phyloP scores from a whole-genome alignment of 2,888 invertebrate genomes.

The Agonopterix heracliana region DNA sequence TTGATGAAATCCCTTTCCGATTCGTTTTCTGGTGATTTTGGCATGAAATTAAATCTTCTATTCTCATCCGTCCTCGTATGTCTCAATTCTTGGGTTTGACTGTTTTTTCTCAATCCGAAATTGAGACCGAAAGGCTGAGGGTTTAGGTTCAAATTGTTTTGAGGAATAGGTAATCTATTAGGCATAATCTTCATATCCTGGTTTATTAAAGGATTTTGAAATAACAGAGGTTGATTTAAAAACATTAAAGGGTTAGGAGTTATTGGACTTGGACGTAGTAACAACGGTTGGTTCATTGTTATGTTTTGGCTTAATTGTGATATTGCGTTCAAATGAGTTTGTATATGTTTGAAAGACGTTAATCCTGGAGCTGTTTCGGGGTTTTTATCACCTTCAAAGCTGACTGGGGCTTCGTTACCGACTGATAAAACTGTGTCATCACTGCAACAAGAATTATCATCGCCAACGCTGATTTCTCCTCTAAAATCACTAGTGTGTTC shows the following conservation, averaged over 20 bases:
- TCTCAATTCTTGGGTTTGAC: conserved; percentile 34
- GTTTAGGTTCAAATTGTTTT: conserved; percentile 40
- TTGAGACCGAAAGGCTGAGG: conserved; percentile 51
- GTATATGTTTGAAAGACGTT: conserved; percentile 80
- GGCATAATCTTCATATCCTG: conserved; percentile 39
- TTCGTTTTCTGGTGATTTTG: conserved; percentile 58
- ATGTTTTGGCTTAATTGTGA: conserved; percentile 78
- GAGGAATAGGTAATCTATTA: conserved; percentile 45
- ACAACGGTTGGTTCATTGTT: conserved; percentile 57
- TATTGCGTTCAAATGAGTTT: conserved; percentile 81
- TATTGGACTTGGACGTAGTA: conserved; percentile 64
- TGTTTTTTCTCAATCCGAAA: conserved; percentile 39
- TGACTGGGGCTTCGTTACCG: conserved; percentile 82
- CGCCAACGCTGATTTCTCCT: conserved; percentile 66
- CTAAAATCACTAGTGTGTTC: conserved; percentile 40
- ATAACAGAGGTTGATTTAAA: conserved; percentile 63
- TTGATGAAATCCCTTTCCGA: conserved; percentile 63
- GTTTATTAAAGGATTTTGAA: conserved; percentile 58
- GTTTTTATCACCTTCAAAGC: conserved; percentile 38
- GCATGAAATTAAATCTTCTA: conserved; percentile 40
- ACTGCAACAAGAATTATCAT: conserved; percentile 81
- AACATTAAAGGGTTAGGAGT: conserved; percentile 70
- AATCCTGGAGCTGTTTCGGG: conserved; percentile 47
- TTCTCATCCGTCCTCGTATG: conserved; percentile 49
- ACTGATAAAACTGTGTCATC: conserved; percentile 89